These are phyloP conservation scores for Chrysina gloriosa DNA, from an alignment of 2,888 invertebrate genomes.

Conservation along the genomic window DNA sequence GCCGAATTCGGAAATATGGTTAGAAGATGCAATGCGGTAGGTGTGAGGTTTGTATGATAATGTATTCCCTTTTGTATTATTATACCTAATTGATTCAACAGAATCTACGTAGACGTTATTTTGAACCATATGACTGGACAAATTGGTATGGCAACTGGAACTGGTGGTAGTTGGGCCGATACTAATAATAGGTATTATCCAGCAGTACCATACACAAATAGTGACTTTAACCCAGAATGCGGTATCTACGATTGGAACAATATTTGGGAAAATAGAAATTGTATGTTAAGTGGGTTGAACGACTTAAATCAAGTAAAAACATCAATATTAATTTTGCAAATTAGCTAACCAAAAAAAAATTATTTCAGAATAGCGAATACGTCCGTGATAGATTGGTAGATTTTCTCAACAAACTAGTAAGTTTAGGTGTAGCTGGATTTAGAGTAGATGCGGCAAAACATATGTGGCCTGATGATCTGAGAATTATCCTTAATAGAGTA, in stretches of 20 bases:
- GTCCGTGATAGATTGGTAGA: conserved; percentile 75
- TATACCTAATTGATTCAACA: conserved; percentile 53
- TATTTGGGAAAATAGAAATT: conserved; percentile 69
- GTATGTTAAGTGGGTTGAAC: conserved; percentile 71
- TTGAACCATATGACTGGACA: conserved; percentile 86
- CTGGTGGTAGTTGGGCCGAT: conserved; percentile 70
- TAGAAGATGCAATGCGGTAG: conserved; percentile 80
- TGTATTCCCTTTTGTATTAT: not conserved
- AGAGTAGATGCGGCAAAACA: conserved; percentile 83
- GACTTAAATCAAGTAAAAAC: conserved; percentile 76
- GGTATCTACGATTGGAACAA: conserved; percentile 75
- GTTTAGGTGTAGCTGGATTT: conserved; percentile 86
- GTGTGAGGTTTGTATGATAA: conserved; percentile 70
- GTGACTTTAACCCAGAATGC: conserved; percentile 78
- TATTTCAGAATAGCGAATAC: conserved; percentile 62
- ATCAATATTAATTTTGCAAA: not conserved
- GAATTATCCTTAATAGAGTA: conserved; percentile 72
- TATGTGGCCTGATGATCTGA: conserved; percentile 81
- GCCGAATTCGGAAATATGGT: conserved; percentile 81
- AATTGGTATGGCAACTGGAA: conserved; percentile 68
- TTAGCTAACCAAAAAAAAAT: not conserved
- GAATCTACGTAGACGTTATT: conserved; percentile 87
- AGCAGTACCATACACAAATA: conserved; percentile 73
- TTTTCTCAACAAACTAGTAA: conserved; percentile 75
- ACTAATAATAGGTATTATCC: conserved; percentile 64